Evolutionary conservation across 1,140 invertebrate species (phyloP).

Genomic region (Sesamia nonagrioides): DNA sequence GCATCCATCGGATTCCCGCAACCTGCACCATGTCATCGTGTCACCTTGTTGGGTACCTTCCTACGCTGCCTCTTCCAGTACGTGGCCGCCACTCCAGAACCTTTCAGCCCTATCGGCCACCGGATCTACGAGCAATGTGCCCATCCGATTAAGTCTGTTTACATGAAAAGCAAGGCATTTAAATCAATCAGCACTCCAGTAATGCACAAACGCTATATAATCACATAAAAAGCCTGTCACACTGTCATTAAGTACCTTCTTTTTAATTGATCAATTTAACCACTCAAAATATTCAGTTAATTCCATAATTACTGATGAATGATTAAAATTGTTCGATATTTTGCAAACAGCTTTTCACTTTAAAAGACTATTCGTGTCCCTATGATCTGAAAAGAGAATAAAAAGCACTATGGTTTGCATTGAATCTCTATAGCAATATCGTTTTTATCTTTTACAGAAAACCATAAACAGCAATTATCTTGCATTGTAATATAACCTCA

Average conservation of each 20-base stretch:
- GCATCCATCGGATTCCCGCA: too few species aligned
- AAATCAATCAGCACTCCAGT: not conserved
- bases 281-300: not conserved
- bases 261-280: slow-evolving; percentile 13
- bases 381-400: slow-evolving; percentile 56
- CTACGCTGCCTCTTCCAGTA: too few species aligned
- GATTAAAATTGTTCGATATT: slow-evolving; percentile 15
- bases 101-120: too few species aligned
- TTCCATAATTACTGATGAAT: not conserved
- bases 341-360: slow-evolving; percentile 31
- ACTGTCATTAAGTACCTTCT: not conserved
- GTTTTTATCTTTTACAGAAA: not conserved
- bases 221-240: not conserved
- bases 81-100: too few species aligned
- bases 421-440: slow-evolving; percentile 62
- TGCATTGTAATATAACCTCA: slow-evolving; percentile 22
- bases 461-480: not conserved
- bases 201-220: slow-evolving; percentile 7
- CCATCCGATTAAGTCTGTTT: too few species aligned
- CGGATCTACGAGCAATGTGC: too few species aligned
- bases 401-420: slow-evolving; percentile 58
- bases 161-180: not conserved
- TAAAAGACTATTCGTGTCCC: slow-evolving; percentile 39
- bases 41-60: too few species aligned
- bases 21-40: too few species aligned